Percentiles rank a stretch among this genome's conserved stretches.
phyloP scores from a whole-genome alignment of 2,797 vertebrate species.

The Pteronotus mesoamericanus region DNA sequence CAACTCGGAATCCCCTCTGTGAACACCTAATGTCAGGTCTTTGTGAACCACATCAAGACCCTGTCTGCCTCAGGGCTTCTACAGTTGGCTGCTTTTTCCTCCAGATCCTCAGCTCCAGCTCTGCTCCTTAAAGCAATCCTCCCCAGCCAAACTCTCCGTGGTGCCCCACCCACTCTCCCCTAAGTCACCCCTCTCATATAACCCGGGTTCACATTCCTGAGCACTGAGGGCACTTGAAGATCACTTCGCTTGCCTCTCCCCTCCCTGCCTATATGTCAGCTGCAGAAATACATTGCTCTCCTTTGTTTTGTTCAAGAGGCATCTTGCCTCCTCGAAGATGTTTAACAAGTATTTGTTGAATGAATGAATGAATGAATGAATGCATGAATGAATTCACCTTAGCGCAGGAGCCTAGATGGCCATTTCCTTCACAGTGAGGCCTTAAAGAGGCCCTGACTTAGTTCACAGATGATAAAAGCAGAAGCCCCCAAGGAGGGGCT shows the following conservation, averaged over 20 bases:
- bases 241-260: not conserved
- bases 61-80: not conserved
- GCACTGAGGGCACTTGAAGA: not conserved
- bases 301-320: not conserved
- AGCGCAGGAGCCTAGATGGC: not conserved
- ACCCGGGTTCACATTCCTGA: not conserved
- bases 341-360: not conserved
- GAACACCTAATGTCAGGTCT: not conserved
- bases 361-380: not conserved
- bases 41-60: not conserved
- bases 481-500: not conserved
- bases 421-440: not conserved
- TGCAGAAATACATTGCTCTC: not conserved
- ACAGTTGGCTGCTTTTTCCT: not conserved
- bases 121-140: not conserved
- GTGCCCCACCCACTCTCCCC: no score
- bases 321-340: not conserved
- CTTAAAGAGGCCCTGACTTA: not conserved
- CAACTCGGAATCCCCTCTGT: not conserved
- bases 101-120: not conserved
- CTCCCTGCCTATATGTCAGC: not conserved
- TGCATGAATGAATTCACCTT: not conserved
- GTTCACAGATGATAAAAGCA: not conserved
- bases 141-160: accelerated
- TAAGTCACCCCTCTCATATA: accelerated